Base-by-base conservation (phyloP, 2,888 invertebrate genomes). In the Parochlus steinenii region DNA sequence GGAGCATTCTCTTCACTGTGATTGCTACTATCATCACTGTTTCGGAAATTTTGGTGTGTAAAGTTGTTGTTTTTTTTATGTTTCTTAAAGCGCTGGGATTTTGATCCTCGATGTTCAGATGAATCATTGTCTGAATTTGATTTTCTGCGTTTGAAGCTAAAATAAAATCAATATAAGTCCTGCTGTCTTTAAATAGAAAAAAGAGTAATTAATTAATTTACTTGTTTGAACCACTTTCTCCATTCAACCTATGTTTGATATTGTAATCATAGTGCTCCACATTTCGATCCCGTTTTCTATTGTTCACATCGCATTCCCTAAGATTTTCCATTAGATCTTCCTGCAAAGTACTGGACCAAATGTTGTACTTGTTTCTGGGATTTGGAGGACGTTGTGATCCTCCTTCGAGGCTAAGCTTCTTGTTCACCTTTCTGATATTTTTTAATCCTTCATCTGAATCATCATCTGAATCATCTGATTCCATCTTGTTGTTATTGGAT, bases 291-390 rank as follows among this genome's bases (percentile, higher is more conserved):
- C 65, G 66, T 51, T 61, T 68, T 52, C 58, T 67, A 48, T 62
- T 71, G 56, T 58, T 59, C 7, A 86, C 82, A 55, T 77, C 80
- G 56, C 81, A 81, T 26, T 71, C 71, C 8, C 73, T 71, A 60
- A 87, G 67, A 46, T 80, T 75, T 51, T 83, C 78, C 17, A 78
- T 74, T 33, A 87, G 56, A 44, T 85, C 83, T 52, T 86, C 85
- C 61, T 83, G 73, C n/a, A 71, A 51, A 16, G 69, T 61, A 41
- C 65, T 67, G 43, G 68, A 67, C 86, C 86, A 87, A 43, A 86
- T 68, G 54, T 79, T 78, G 49, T 82, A 83, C 54, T 76, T 74
- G 41, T 65, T 67, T 44, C 65, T 71, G n/a, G n/a, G n/a, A n/a
- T n/a, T n/a, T n/a, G n/a, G n/a, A n/a, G n/a, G n/a, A n/a, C n/a